Percentiles rank a stretch among this genome's conserved stretches.
phyloP scores from a whole-genome alignment of 2,888 invertebrate species.

The Choristoneura rosaceana region DNA sequence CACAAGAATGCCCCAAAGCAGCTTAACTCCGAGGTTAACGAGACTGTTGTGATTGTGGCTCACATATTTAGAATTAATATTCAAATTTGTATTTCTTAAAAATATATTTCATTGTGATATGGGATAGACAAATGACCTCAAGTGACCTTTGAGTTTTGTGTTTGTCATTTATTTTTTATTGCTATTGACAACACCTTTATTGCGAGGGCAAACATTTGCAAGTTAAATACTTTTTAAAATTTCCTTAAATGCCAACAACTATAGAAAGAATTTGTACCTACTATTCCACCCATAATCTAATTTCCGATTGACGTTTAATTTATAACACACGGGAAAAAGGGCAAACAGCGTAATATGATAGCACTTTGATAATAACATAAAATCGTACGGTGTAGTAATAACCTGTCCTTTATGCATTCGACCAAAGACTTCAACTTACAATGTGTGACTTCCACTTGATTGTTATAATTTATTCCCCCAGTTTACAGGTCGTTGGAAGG shows the following conservation, averaged over 20 bases:
- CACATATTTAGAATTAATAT: slow-evolving; percentile 74
- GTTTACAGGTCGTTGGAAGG: slow-evolving; percentile 47
- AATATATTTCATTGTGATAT: slow-evolving; percentile 21
- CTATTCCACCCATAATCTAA: too few species aligned
- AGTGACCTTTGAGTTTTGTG: slow-evolving; percentile 27
- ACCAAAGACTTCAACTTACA: slow-evolving; percentile 8
- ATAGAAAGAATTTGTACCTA: not conserved
- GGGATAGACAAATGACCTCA: not conserved
- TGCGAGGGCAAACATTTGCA: not conserved
- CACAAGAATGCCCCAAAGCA: slow-evolving; percentile 57
- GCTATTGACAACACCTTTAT: not conserved
- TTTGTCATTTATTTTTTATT: slow-evolving; percentile 14
- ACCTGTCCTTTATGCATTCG: not conserved
- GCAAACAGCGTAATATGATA: too few species aligned
- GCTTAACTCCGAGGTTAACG: slow-evolving; percentile 72
- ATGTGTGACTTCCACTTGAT: slow-evolving; percentile 40
- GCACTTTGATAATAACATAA: not conserved
- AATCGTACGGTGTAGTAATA: not conserved
- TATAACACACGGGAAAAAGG: too few species aligned
- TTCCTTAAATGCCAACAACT: not conserved
- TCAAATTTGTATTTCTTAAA: slow-evolving; percentile 55
- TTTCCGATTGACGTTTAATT: too few species aligned
- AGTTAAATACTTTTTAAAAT: not conserved
- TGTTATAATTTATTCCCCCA: slow-evolving; percentile 47
- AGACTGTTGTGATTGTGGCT: slow-evolving; percentile 69